These are phyloP conservation scores for Melinaea menophilus DNA, from an alignment of 2,888 invertebrate genomes.

Conservation along the genomic window DNA sequence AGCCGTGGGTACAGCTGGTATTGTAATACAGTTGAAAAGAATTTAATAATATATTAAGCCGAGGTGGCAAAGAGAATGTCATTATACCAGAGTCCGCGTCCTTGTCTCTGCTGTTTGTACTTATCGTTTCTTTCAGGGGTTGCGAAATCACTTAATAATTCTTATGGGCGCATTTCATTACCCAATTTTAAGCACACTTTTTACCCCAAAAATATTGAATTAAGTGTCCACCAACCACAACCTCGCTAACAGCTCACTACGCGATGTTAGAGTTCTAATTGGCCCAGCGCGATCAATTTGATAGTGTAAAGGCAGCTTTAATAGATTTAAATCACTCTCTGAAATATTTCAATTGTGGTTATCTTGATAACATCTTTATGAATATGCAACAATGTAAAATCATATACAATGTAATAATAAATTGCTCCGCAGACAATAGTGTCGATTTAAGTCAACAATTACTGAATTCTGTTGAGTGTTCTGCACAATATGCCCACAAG, in stretches of 20 bases:
- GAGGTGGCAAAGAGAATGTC: conserved; percentile 19
- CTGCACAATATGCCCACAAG: conserved; percentile 36
- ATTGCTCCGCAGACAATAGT: neutral
- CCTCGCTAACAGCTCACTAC: too few relatives aligned
- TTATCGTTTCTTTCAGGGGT: conserved; percentile 13
- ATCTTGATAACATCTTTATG: neutral
- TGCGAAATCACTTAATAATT: neutral
- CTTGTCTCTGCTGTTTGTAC: conserved; percentile 15
- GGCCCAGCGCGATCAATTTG: too few relatives aligned
- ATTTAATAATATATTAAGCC: conserved; percentile 6
- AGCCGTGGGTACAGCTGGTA: neutral
- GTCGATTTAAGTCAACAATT: neutral
- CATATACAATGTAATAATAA: neutral
- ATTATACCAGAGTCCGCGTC: conserved; percentile 12
- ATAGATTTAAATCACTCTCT: too few relatives aligned
- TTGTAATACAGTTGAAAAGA: neutral
- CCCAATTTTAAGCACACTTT: too few relatives aligned
- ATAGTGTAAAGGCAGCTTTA: too few relatives aligned
- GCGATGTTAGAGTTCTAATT: too few relatives aligned
- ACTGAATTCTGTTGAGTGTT: neutral
- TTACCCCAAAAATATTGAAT: too few relatives aligned
- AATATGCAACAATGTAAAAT: neutral
- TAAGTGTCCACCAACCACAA: too few relatives aligned
- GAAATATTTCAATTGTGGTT: neutral
- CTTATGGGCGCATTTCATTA: too few relatives aligned